Conservation (phyloP, 2,797 vertebrate genomes). For the Malurus splendens region DNA sequence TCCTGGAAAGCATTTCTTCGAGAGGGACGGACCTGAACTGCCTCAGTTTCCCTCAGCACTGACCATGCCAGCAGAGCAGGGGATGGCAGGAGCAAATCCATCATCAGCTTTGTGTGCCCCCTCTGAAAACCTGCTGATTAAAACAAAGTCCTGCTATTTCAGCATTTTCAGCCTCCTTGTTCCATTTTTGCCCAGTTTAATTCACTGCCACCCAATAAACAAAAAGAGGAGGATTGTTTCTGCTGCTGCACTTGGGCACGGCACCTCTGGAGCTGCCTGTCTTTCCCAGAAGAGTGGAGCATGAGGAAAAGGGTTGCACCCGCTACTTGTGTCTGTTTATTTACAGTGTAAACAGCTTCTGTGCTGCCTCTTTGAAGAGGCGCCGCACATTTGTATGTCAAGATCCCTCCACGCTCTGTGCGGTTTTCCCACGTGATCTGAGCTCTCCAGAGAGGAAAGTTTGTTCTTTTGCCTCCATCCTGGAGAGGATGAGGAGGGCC, state of each 20-base stretch:
- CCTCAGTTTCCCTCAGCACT: neutral
- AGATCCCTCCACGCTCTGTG: conserved; percentile 45
- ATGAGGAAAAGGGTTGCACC: conserved; percentile 1
- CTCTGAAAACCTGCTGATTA: neutral
- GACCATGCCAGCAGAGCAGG: neutral
- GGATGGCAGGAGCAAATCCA: neutral
- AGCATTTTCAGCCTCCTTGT: neutral
- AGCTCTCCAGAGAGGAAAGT: neutral
- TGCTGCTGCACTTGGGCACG: rapidly evolving
- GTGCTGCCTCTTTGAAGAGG: conserved; percentile 62
- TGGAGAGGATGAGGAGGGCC: neutral
- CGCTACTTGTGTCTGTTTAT: conserved; percentile 62
- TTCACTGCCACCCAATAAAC: rapidly evolving
- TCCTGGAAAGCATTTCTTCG: neutral
- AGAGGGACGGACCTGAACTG: neutral
- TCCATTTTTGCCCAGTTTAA: neutral
- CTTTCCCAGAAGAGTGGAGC: neutral
- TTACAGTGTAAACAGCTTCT: conserved; percentile 65
- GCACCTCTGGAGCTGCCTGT: neutral
- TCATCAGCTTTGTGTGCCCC: neutral
- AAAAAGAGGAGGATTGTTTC: neutral
- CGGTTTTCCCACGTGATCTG: conserved; percentile 50
- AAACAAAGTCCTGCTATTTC: neutral
- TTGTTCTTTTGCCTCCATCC: neutral
- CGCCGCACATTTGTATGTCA: conserved; percentile 15